phyloP scores from a whole-genome alignment of 2,888 invertebrate species.

The Epistrophe eligans region DNA sequence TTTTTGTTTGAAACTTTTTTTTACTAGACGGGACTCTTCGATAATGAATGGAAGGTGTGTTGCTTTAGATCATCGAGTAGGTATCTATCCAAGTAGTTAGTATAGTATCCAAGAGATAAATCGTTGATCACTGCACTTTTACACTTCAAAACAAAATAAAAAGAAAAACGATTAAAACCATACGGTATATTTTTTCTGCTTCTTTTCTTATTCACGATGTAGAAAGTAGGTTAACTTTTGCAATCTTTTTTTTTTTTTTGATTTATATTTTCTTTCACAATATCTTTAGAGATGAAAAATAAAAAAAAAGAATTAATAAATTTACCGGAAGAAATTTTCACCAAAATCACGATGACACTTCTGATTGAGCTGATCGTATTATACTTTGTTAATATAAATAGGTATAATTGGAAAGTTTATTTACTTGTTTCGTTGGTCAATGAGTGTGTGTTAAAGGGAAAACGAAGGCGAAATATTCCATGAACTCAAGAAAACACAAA shows the following conservation, averaged over 20 bases:
- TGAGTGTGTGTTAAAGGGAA: conserved; percentile 61
- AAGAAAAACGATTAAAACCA: conserved; percentile 38
- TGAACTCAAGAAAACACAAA: conserved; percentile 28
- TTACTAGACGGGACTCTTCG: conserved; percentile 33
- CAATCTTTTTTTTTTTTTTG: conserved; percentile 44
- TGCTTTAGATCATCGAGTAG: conserved; percentile 9
- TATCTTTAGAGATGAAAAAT: conserved; percentile 45
- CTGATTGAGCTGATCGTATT: conserved; percentile 40
- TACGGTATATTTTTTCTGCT: conserved; percentile 36
- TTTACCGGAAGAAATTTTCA: conserved; percentile 45
- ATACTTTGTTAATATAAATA: conserved; percentile 27
- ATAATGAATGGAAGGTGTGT: conserved; percentile 48
- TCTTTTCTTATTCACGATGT: conserved; percentile 52
- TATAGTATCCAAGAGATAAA: conserved; percentile 65
- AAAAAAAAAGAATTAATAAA: conserved; percentile 28
- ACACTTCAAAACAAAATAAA: conserved; percentile 47
- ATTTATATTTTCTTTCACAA: conserved; percentile 53
- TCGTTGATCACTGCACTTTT: conserved; percentile 69
- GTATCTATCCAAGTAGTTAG: conserved; percentile 15
- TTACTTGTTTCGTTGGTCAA: conserved; percentile 42
- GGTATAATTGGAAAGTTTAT: conserved; percentile 69
- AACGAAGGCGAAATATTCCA: conserved; percentile 22
- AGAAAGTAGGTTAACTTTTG: conserved; percentile 73
- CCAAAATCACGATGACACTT: conserved; percentile 58
- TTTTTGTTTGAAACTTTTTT: conserved; percentile 47